A percentile compares a stretch with the other conserved stretches of the same genome.
phyloP scores from a whole-genome alignment of 2,888 invertebrate genomes.

The Cerceris ruficornis region DNA sequence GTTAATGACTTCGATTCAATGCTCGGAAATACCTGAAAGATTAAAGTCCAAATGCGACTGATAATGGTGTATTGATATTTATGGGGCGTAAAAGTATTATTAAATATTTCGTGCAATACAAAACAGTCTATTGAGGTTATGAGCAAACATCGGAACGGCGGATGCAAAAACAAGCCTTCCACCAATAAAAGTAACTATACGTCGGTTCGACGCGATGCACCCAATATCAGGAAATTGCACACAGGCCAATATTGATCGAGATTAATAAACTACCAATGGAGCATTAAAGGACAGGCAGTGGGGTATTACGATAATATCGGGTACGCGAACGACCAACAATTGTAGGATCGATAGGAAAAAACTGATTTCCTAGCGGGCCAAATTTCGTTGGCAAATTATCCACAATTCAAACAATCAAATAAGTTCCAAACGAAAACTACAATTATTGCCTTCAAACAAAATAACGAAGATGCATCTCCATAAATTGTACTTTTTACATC shows the following conservation, averaged over 20 bases:
- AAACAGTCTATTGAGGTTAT: background rate
- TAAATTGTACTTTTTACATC: too few relatives aligned
- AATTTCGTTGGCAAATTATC: too few relatives aligned
- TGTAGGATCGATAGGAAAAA: background rate
- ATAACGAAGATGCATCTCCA: too few relatives aligned
- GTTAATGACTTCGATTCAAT: too few relatives aligned
- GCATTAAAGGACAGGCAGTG: slow-evolving; percentile 8
- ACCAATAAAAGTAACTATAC: slow-evolving; percentile 2
- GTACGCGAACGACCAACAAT: background rate
- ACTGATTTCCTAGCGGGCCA: background rate
- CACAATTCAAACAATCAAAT: too few relatives aligned
- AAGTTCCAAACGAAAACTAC: too few relatives aligned
- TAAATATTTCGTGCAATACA: background rate
- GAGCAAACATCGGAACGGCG: slow-evolving; percentile 5
- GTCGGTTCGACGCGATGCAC: background rate
- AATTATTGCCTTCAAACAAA: too few relatives aligned
- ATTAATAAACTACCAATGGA: slow-evolving; percentile 25
- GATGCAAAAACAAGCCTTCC: slow-evolving; percentile 9
- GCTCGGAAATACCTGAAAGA: too few relatives aligned
- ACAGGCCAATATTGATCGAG: slow-evolving; percentile 29
- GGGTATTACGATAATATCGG: slow-evolving; percentile 2
- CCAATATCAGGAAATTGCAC: slow-evolving; percentile 14
- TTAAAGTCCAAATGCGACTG: too few relatives aligned
- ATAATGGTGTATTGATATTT: background rate
- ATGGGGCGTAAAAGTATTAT: background rate